Percentiles rank a stretch among this genome's conserved stretches.
Evolutionary conservation across 2,113 vertebrate genomes (phyloP).

Genomic region (Rhea americana): DNA sequence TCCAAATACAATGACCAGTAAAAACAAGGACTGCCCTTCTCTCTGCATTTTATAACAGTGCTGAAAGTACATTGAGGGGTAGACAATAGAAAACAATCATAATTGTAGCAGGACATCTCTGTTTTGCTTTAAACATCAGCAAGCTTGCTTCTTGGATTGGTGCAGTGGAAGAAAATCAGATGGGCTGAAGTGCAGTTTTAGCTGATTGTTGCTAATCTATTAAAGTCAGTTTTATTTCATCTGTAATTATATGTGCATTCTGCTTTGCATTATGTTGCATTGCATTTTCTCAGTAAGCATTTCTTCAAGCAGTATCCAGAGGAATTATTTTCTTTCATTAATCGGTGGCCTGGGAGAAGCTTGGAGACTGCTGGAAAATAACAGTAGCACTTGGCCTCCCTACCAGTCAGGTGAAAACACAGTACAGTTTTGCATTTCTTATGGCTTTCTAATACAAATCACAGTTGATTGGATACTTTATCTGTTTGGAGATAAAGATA

Average conservation of each 20-base stretch:
- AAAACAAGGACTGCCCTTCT: neutral
- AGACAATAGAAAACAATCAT: neutral
- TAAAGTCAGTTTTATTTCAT: slow-evolving; percentile 22
- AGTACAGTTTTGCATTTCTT: neutral
- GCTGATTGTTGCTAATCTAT: neutral
- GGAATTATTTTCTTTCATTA: slow-evolving; percentile 5
- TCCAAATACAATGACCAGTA: neutral
- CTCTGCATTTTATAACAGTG: slow-evolving; percentile 6
- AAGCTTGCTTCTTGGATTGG: slow-evolving; percentile 5
- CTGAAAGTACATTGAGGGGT: neutral
- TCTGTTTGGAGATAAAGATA: neutral
- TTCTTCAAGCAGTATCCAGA: neutral
- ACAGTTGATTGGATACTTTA: neutral
- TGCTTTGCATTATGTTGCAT: slow-evolving; percentile 7
- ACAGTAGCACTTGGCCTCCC: neutral
- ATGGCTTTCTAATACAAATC: neutral
- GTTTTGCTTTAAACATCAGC: slow-evolving; percentile 26
- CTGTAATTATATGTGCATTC: neutral
- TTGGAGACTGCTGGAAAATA: neutral
- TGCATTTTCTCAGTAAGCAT: slow-evolving; percentile 1
- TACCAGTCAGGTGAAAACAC: neutral
- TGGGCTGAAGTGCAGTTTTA: neutral
- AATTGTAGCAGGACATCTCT: neutral
- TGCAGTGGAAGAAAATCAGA: neutral
- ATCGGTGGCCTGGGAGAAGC: neutral